Percentiles rank a stretch among this genome's conserved stretches.
phyloP scores from a whole-genome alignment of 1,140 invertebrate genomes.

The Glossosoma conforme region DNA sequence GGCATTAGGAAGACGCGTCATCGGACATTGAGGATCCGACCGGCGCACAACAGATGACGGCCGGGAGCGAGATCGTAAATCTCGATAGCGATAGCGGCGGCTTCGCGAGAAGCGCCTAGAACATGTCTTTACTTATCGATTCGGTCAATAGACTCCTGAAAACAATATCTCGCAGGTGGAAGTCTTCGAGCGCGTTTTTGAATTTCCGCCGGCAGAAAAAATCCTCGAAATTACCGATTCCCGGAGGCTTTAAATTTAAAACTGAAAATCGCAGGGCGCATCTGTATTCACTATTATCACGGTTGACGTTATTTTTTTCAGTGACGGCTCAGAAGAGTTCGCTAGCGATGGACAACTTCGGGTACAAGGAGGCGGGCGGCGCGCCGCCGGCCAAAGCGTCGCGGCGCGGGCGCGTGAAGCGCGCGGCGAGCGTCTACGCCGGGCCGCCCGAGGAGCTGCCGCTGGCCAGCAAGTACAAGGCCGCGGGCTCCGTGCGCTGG shows the following conservation, averaged over 20 bases:
- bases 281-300: neutral
- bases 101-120: too few species aligned
- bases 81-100: too few species aligned
- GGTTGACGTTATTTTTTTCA: constrained; percentile 7
- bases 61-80: too few species aligned
- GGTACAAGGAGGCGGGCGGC: constrained; percentile 38
- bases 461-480: constrained; percentile 34
- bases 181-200: too few species aligned
- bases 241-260: neutral
- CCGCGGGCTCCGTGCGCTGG: constrained; percentile 42
- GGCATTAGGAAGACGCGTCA: constrained; percentile 15
- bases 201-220: too few species aligned
- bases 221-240: neutral
- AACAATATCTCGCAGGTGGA: too few species aligned
- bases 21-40: constrained; percentile 13
- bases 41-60: neutral
- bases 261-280: neutral
- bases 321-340: constrained; percentile 3
- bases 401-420: constrained; percentile 30
- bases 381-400: constrained; percentile 31
- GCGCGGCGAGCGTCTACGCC: constrained; percentile 39
- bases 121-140: too few species aligned
- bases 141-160: too few species aligned
- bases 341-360: constrained; percentile 40
- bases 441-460: constrained; percentile 36